Conservation (phyloP, 2,113 vertebrate genomes). For the Orycteropus afer region DNA sequence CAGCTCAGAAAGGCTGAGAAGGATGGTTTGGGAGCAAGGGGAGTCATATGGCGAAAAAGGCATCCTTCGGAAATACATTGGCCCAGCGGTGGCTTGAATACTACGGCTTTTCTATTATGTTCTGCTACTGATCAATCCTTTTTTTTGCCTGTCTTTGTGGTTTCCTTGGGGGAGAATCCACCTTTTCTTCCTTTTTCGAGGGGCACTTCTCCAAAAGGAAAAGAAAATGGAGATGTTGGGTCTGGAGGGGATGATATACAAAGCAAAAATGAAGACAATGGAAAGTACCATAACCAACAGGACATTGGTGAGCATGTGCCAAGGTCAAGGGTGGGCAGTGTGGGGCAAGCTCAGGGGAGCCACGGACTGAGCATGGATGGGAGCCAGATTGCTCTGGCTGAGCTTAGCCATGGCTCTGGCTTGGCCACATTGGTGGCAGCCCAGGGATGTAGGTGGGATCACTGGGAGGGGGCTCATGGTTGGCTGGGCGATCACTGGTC, state of each 20-base stretch:
- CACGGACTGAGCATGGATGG: slow-evolving; percentile 1
- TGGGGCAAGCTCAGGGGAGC: slow-evolving; percentile 27
- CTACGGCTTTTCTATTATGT: not conserved
- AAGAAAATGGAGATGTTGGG: slow-evolving; percentile 40
- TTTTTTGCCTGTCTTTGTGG: slow-evolving; percentile 21
- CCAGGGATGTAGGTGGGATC: not conserved
- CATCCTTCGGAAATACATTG: slow-evolving; percentile 21
- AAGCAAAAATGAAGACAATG: slow-evolving; percentile 11
- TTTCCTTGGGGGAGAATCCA: slow-evolving; percentile 47
- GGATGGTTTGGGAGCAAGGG: slow-evolving; percentile 35
- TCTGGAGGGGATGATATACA: slow-evolving; percentile 9
- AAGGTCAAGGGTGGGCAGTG: not conserved
- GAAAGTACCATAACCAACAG: not conserved
- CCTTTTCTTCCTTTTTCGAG: slow-evolving; percentile 47
- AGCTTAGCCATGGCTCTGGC: slow-evolving; percentile 57
- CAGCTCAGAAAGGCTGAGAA: slow-evolving; percentile 38
- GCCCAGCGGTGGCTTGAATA: slow-evolving; percentile 27
- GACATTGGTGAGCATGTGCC: not conserved
- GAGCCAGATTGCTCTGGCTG: slow-evolving; percentile 47
- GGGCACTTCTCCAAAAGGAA: slow-evolving; percentile 64
- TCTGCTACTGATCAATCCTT: not conserved
- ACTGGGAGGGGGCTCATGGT: slow-evolving; percentile 23
- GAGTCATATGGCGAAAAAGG: slow-evolving; percentile 70
- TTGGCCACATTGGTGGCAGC: slow-evolving; percentile 45
- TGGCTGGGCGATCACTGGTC: slow-evolving; percentile 76